Evolutionary conservation across 2,113 vertebrate species (phyloP).

Genomic region (Amblyornis subalaris): DNA sequence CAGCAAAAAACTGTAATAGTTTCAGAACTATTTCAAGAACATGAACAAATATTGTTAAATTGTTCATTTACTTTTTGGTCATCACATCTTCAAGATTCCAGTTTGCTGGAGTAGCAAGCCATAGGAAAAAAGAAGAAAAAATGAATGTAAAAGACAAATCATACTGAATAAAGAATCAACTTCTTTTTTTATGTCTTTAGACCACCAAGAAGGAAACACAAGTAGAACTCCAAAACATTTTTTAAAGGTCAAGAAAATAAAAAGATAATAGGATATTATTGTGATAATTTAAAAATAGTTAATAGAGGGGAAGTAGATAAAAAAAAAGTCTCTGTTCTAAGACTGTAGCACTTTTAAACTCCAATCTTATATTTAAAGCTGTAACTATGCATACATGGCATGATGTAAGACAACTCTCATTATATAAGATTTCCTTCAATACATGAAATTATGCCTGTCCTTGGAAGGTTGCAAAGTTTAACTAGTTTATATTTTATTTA

Average conservation of each 20-base stretch:
- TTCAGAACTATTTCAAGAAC: neutral
- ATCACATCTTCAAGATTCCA: neutral
- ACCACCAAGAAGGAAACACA: neutral
- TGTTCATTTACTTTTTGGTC: neutral
- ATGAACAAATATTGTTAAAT: neutral
- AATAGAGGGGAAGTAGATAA: neutral
- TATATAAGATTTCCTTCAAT: neutral
- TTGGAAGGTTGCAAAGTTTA: conserved; percentile 14
- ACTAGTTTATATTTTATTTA: conserved; percentile 59
- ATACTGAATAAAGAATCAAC: neutral
- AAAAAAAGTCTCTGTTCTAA: neutral
- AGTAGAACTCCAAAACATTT: neutral
- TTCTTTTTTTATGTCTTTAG: neutral
- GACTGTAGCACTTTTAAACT: neutral
- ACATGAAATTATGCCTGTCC: neutral
- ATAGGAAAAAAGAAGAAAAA: neutral
- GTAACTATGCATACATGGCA: neutral
- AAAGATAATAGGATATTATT: neutral
- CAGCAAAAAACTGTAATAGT: neutral
- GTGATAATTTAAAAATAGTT: neutral
- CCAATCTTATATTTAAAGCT: neutral
- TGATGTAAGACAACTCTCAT: neutral
- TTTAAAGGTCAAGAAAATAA: neutral
- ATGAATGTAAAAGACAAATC: accelerated
- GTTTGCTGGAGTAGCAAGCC: neutral